Base-by-base conservation (phyloP, 2,888 invertebrate genomes). In the Dynastes tityus region DNA sequence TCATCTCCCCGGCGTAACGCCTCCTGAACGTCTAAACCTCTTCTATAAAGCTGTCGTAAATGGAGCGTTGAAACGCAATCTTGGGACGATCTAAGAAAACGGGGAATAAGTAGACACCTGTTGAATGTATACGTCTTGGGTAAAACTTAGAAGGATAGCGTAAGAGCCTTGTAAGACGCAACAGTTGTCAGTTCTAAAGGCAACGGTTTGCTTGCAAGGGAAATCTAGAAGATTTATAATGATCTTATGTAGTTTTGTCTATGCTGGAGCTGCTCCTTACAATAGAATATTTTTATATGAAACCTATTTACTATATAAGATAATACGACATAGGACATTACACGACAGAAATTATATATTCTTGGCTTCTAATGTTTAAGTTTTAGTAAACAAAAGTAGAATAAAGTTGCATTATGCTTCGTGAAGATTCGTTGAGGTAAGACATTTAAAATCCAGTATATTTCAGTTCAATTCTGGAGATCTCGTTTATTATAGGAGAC, bases 101-200 rank as follows among this genome's bases (percentile, higher is more conserved):
- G 76, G 77, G 79, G 76, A 76, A 76, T 70, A 83, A 83, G 83
- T 82, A 81, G 82, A 79, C 83, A 84, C 84, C 83, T 84, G 84
- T 84, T 84, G 84, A 82, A 80, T 78, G 79, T 32, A 74, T 63
- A 78, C 73, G 78, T 80, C 81, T 81, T 81, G 32, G 73, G 79
- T 76, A 78, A 76, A 81, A 77, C 74, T 79, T 80, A 67, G 32
- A 16, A 67, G 67, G 67, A 77, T 63, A 68, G 70, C 55, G 55
- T 64, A 82, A 82, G 81, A 82, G 81, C 81, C 80, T 80, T 80
- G 51, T 76, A 82, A 83, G 83, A 81, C 80, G 83, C 84, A 84
- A 84, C 84, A 84, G 84, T 84, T 84, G 84, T 81, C 81, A 49
- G 80, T 63, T 58, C 75, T 81, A 81, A 82, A 61, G 45, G 29